Conservation (phyloP, 1,140 invertebrate genomes). For the Drosophila lini region DNA sequence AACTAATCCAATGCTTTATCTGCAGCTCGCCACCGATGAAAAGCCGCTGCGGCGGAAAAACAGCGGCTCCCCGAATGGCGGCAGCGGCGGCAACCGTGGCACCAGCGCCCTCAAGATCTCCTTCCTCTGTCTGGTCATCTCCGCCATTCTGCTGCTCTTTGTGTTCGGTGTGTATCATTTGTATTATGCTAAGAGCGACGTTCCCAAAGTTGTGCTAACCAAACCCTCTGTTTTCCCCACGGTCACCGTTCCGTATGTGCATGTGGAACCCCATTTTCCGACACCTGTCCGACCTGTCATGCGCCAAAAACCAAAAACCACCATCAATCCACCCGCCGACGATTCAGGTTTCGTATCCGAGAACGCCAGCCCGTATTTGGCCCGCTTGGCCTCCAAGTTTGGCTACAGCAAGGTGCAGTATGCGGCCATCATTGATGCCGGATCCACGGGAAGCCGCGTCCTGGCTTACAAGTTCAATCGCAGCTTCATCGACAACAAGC, state of each 20-base stretch:
- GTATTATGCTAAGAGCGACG: constrained; percentile 27
- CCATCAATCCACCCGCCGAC: neutral
- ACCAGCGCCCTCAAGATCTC: constrained; percentile 75
- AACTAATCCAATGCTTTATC: neutral
- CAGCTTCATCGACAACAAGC: constrained; percentile 88
- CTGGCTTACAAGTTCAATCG: constrained; percentile 95
- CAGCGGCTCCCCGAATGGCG: constrained; percentile 34
- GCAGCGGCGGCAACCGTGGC: constrained; percentile 40
- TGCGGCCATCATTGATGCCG: constrained; percentile 98
- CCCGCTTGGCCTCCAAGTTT: constrained; percentile 88
- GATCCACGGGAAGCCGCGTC: constrained; percentile 96
- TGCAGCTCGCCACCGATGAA: constrained; percentile 68
- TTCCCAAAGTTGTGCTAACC: constrained; percentile 47
- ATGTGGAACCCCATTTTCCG: constrained; percentile 48
- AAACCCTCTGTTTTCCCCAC: constrained; percentile 60
- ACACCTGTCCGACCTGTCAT: constrained; percentile 6
- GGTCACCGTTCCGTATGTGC: constrained; percentile 44
- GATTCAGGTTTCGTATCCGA: constrained; percentile 74
- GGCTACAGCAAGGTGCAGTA: constrained; percentile 91
- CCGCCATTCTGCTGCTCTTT: constrained; percentile 72
- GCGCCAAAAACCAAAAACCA: constrained; percentile 19
- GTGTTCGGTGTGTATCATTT: constrained; percentile 80
- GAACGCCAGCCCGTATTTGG: constrained; percentile 85
- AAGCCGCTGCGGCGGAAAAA: constrained; percentile 58
- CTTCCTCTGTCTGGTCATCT: constrained; percentile 79